Base-by-base conservation (phyloP, 2,797 vertebrate genomes). In the Hybognathus amarus region DNA sequence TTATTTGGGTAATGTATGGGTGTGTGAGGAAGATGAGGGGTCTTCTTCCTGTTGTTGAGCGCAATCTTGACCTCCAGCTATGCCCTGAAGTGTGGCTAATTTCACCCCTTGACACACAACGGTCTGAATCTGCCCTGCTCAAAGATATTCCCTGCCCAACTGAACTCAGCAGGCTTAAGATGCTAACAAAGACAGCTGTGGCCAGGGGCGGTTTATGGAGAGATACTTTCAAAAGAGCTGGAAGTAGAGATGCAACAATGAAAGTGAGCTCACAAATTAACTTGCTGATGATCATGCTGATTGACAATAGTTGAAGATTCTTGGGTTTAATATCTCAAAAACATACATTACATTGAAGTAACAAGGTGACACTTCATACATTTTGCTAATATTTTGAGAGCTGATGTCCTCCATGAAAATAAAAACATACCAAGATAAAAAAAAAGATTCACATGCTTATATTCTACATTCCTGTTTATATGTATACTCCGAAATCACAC, bases 41-140 rank as follows among this genome's bases (percentile, higher is more conserved):
- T 67, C 67, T 77, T 79, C 70, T 76, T 82, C 75, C 27, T 78
- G 54, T 86, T 76, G 50, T 22, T 75, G 61, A 75, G 69, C 56
- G 68, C 47, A 83, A 77, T 70, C 56, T 73, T 84, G 73, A 85
- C 71, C 87, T 86, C 68, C 86, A 84, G 86, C 86, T 87, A 85
- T 74, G 83, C 66, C 85, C 64, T 86, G 22, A 64, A 86, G 75
- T 84, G 82, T 45, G 70, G 61, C 56, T 86, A 77, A 87, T 88
- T 83, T 88, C 83, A 82, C 47, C 66, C 68, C 75, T 83, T 77
- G 75, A 40, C 71, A 77, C 45, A 33, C 70, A 80, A 30, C 66
- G 30, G 80, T 85, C 50, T 68, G 71, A 67, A 71, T 79, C 59
- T 84, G 75, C 54, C 71, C 73, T 30, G 61, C 71, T 87, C 42